Percentiles rank a stretch among this genome's conserved stretches.
These are phyloP conservation scores for Eledona agricola DNA, from an alignment of 2,888 invertebrate species.

Conservation along the genomic window DNA sequence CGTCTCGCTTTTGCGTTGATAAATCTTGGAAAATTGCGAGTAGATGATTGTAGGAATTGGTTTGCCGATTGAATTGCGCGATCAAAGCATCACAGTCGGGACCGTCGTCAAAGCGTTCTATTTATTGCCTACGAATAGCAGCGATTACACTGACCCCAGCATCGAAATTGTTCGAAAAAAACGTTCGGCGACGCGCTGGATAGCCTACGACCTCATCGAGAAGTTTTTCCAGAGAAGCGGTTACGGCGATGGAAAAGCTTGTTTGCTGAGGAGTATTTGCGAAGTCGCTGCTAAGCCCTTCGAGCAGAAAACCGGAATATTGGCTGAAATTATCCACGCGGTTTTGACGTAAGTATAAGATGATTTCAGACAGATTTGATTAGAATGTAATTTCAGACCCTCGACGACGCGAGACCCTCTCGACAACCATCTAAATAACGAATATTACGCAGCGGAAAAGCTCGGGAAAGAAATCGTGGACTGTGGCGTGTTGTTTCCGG, in stretches of 20 bases:
- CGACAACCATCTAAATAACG: slow-evolving; percentile 73
- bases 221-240: slow-evolving; percentile 66
- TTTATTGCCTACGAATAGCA: slow-evolving; percentile 71
- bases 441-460: slow-evolving; percentile 77
- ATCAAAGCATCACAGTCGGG: slow-evolving; percentile 71
- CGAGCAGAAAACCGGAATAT: slow-evolving; percentile 68
- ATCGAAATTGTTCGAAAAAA: slow-evolving; percentile 49
- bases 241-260: slow-evolving; percentile 71
- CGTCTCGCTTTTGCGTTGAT: no score
- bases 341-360: slow-evolving; percentile 71
- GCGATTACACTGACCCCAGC: slow-evolving; percentile 65
- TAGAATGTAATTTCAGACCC: slow-evolving; percentile 65
- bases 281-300: slow-evolving; percentile 70
- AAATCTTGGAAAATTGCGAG: no score
- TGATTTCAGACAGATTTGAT: slow-evolving; percentile 8
- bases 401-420: slow-evolving; percentile 73
- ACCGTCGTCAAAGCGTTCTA: slow-evolving; percentile 75
- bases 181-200: slow-evolving; percentile 56
- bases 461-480: slow-evolving; percentile 68
- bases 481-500: slow-evolving; percentile 70
- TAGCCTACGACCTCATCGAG: slow-evolving; percentile 54
- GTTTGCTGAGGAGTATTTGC: slow-evolving; percentile 79
- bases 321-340: slow-evolving; percentile 73
- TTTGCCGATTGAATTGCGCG: slow-evolving; percentile 71
- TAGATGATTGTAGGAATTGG: slow-evolving; percentile 75